Percentiles rank a stretch among this genome's conserved stretches.
Conservation (phyloP, 2,888 invertebrate genomes). For the Eupithecia subumbrata region DNA sequence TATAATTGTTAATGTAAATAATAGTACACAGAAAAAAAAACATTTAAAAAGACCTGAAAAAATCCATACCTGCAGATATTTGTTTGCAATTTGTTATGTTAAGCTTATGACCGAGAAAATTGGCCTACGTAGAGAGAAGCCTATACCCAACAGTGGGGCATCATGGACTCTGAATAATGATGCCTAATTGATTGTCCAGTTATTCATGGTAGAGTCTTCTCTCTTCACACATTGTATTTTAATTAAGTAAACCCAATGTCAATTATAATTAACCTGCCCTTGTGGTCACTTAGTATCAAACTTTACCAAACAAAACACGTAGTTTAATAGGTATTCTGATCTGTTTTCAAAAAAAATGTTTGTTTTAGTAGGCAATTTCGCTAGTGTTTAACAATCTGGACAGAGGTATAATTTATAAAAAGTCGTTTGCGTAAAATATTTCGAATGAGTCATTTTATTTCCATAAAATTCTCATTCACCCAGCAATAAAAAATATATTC, state of each 20-base stretch:
- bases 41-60: too few relatives aligned
- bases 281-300: not conserved
- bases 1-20: too few relatives aligned
- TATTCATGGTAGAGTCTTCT: not conserved
- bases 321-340: not conserved
- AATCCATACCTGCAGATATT: not conserved
- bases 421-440: conserved; percentile 21
- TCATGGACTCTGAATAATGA: not conserved
- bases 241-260: not conserved
- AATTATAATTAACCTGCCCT: not conserved
- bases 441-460: conserved; percentile 29
- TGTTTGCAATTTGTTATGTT: not conserved
- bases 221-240: not conserved
- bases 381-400: conserved; percentile 10
- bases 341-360: too few relatives aligned
- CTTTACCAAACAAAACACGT: not conserved
- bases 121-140: not conserved
- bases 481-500: conserved; percentile 30
- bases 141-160: not conserved
- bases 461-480: conserved; percentile 28
- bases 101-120: not conserved
- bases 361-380: not conserved
- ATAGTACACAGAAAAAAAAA: too few relatives aligned
- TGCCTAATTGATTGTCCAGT: not conserved
- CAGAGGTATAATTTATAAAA: conserved; percentile 18